phyloP scores from a whole-genome alignment of 2,113 vertebrate genomes.

The Nibea albiflora region DNA sequence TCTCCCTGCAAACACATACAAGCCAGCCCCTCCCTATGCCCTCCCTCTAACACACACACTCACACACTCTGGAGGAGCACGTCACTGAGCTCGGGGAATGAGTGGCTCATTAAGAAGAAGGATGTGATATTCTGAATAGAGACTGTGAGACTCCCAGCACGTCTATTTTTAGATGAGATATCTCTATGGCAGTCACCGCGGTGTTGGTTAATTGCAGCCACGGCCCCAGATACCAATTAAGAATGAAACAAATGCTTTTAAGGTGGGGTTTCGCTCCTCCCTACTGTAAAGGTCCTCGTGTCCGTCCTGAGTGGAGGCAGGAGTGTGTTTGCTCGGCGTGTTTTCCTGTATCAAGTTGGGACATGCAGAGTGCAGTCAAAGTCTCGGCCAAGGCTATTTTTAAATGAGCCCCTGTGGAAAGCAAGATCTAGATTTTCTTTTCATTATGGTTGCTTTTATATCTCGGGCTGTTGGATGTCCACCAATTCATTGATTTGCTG shows the following conservation, averaged over 20 bases:
- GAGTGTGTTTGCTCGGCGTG: conserved; percentile 60
- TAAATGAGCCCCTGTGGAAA: conserved; percentile 79
- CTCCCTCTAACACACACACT: conserved; percentile 69
- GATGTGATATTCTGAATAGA: conserved; percentile 89
- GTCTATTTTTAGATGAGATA: conserved; percentile 85
- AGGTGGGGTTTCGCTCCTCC: conserved; percentile 78
- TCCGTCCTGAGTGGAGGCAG: conserved; percentile 65
- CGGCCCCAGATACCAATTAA: conserved; percentile 87
- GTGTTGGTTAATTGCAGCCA: conserved; percentile 84
- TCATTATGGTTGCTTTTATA: conserved; percentile 66
- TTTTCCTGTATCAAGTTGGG: conserved; percentile 76
- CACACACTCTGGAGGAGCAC: conserved; percentile 73
- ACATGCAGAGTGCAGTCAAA: conserved; percentile 76
- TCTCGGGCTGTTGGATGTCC: conserved; percentile 71
- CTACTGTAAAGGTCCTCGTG: conserved; percentile 64
- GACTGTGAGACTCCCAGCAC: conserved; percentile 87
- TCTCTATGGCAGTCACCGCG: conserved; percentile 85
- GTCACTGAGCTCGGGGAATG: conserved; percentile 84
- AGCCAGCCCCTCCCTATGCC: conserved; percentile 66
- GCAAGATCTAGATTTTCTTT: conserved; percentile 76
- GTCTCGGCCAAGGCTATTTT: conserved; percentile 81
- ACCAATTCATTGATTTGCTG: conserved; percentile 73
- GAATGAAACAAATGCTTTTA: conserved; percentile 87
- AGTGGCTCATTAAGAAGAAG: conserved; percentile 87
- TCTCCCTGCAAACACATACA: conserved; percentile 66